Percentiles rank a stretch among this genome's conserved stretches.
phyloP scores from a whole-genome alignment of 2,797 vertebrate species.

The Borostomias antarcticus region DNA sequence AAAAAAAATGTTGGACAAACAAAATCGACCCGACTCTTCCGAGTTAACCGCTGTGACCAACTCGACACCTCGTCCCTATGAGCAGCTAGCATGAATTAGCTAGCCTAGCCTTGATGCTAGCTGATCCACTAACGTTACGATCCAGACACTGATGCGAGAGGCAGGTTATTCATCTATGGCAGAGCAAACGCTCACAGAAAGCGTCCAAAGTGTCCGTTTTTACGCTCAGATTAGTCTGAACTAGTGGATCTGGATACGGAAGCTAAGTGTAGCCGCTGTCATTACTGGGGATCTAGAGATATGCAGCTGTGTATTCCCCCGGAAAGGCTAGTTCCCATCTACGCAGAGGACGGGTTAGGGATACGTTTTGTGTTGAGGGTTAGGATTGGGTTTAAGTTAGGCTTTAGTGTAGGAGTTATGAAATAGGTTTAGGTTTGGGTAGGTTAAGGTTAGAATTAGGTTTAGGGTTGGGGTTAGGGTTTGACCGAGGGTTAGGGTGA shows the following conservation, averaged over 20 bases:
- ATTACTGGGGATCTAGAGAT: conserved; percentile 61
- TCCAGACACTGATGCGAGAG: conserved; percentile 48
- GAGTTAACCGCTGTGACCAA: background rate
- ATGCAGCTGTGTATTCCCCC: conserved; percentile 56
- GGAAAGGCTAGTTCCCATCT: conserved; percentile 41
- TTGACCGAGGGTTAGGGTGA: no score
- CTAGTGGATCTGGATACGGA: background rate
- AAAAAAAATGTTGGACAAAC: no score
- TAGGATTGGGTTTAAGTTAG: no score
- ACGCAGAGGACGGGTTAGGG: no score
- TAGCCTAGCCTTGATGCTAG: conserved; percentile 64
- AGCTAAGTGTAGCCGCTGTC: conserved; percentile 22
- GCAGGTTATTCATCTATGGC: conserved; percentile 29
- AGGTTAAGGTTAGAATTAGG: no score
- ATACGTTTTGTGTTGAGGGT: no score
- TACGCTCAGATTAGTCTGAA: conserved; percentile 1
- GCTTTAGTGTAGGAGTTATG: no score
- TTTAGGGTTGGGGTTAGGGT: no score
- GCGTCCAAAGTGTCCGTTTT: background rate
- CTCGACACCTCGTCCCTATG: background rate
- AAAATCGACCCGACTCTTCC: no score
- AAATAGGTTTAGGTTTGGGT: no score
- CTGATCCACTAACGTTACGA: no score
- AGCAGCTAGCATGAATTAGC: conserved; percentile 59
- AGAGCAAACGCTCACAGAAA: conserved; percentile 15